These are phyloP conservation scores for Agrilus mali DNA, from an alignment of 2,888 invertebrate genomes.

Conservation along the genomic window DNA sequence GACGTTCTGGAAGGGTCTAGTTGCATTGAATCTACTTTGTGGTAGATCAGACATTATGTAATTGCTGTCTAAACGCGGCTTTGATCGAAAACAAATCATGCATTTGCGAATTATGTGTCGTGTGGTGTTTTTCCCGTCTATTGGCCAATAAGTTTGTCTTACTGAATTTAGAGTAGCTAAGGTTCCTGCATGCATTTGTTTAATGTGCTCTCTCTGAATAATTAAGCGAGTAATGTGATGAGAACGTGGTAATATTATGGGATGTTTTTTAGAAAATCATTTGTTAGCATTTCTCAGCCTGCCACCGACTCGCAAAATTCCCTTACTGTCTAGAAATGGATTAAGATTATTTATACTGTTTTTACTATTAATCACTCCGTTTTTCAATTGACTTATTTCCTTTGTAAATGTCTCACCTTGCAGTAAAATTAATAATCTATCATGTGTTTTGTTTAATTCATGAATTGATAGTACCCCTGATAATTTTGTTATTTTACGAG, in stretches of 20 bases:
- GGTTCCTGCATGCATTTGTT: conserved; percentile 4
- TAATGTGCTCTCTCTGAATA: too few species aligned
- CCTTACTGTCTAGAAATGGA: conserved; percentile 8
- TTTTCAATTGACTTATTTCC: conserved; percentile 3
- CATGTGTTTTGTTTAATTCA: neutral
- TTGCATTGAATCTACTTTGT: conserved; percentile 9
- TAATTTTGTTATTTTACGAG: neutral
- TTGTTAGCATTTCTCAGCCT: conserved; percentile 8
- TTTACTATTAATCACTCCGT: neutral
- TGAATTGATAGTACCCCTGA: neutral
- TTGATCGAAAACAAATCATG: conserved; percentile 5
- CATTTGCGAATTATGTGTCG: conserved; percentile 9
- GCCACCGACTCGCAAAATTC: conserved; percentile 11
- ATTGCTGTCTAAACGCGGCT: conserved; percentile 4
- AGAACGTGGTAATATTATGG: conserved; percentile 6
- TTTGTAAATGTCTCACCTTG: conserved; percentile 5
- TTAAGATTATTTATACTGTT: neutral
- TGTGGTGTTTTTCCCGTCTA: conserved; percentile 6
- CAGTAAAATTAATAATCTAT: conserved; percentile 3
- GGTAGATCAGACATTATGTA: conserved; percentile 15
- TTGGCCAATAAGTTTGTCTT: conserved; percentile 10
- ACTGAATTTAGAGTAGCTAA: conserved; percentile 12
- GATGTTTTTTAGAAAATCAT: conserved; percentile 6
- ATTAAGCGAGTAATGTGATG: conserved; percentile 1
- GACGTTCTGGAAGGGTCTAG: conserved; percentile 7